These are phyloP conservation scores for Deroplatys truncata DNA, from an alignment of 2,888 invertebrate species.

Conservation along the genomic window DNA sequence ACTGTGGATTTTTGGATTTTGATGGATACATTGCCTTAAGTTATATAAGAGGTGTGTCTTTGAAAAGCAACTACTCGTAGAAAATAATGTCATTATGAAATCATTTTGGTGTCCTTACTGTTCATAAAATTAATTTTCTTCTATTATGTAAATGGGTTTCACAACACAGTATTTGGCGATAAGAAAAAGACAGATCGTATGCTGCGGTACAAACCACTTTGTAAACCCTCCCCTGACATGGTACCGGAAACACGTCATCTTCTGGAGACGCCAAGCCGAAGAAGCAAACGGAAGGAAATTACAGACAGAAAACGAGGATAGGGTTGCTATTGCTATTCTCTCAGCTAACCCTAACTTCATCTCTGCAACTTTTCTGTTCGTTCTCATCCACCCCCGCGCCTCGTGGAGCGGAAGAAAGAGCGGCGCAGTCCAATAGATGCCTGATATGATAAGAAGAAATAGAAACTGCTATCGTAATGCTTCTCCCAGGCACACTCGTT, in stretches of 20 bases:
- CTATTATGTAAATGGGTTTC: not conserved
- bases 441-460: slow-evolving; percentile 4
- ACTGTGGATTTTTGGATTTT: too few species aligned
- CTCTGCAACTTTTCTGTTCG: slow-evolving; percentile 3
- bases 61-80: too few species aligned
- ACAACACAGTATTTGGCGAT: not conserved
- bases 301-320: slow-evolving; percentile 1
- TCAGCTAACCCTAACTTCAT: not conserved
- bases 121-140: too few species aligned
- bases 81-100: too few species aligned
- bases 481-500: not conserved
- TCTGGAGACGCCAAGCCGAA: slow-evolving; percentile 11
- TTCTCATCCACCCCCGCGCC: not conserved
- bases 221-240: not conserved
- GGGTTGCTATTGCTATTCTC: slow-evolving; percentile 10
- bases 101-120: too few species aligned
- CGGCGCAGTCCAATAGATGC: slow-evolving; percentile 4
- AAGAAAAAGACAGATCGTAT: not conserved
- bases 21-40: too few species aligned
- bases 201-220: not conserved
- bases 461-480: not conserved
- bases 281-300: slow-evolving; percentile 12
- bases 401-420: not conserved
- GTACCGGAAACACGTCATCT: slow-evolving; percentile 13
- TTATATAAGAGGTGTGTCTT: too few species aligned